Base-by-base conservation (phyloP, 2,113 vertebrate genomes). In the Tragelaphus scriptus region DNA sequence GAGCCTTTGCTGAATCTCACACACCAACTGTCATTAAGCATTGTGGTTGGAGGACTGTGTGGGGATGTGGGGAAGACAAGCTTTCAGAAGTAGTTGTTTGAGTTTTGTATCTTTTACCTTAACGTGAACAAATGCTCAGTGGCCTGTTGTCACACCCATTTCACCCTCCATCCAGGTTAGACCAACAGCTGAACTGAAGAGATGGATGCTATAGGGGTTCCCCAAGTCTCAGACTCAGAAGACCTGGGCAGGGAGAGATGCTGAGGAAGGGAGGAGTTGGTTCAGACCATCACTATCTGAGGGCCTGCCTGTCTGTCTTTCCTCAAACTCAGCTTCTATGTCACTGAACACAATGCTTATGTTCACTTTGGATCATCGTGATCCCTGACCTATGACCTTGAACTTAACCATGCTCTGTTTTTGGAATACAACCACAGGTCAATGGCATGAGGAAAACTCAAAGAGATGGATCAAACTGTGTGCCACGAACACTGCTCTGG, bases 151-250 rank as follows among this genome's bases (percentile, higher is more conserved):
- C n/a, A n/a, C 44, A 19, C 40, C 26, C 4, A 12, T 28, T 23
- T 25, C 23, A 10, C n/a, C 85, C 12, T 55, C 2, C 19, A 47
- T 59, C 44, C 75, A 13, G 6, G 28, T 6, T 51, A 19, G 58
- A 32, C 8, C 5, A 3, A 28, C 17, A 47, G 28, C 36, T 58
- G 13, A 9, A n/a, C 51, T 47, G 9, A 40, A 71, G 6, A 85
- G 17, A 26, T 0, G 0, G 26, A 8, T 51, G 47, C 49, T 65
- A 9, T 1, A 9, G 14, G 23, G 23, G 2, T 13, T 19, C 30
- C 26, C 26, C 1, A 44, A 44, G 71, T 25, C 13, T 25, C 26
- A 63, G 71, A 23, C 3, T 82, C 28, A 47, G 7, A 32, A 53
- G 14, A 44, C 15, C 21, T 1, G 6, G 58, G 11, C 21, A 11